Conservation (phyloP, 1,140 invertebrate genomes). For the Achatina immaculata region DNA sequence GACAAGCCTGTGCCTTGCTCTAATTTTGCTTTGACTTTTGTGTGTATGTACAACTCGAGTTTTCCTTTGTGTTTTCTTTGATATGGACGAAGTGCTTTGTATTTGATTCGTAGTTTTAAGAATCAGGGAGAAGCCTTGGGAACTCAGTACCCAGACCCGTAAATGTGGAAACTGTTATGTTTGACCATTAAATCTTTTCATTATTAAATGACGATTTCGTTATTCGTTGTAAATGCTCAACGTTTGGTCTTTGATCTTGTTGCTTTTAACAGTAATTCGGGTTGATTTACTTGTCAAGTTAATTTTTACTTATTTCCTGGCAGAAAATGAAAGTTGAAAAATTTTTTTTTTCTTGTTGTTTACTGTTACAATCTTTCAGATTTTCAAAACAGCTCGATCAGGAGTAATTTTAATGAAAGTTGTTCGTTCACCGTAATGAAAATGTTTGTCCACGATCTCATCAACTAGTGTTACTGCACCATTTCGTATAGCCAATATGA, state of each 20-base stretch:
- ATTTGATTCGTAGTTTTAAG: conserved; percentile 3
- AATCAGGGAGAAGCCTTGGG: conserved; percentile 11
- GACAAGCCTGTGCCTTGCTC: conserved; percentile 38
- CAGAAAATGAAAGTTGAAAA: neutral
- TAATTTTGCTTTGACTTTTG: conserved; percentile 47
- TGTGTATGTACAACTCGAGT: conserved; percentile 21
- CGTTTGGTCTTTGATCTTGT: neutral
- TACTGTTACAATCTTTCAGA: neutral
- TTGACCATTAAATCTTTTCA: conserved; percentile 2
- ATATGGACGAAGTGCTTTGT: neutral
- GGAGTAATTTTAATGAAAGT: neutral
- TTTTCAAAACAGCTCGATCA: neutral
- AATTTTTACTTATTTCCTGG: neutral
- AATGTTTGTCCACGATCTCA: neutral
- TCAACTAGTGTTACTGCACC: conserved; percentile 14
- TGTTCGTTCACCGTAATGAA: neutral
- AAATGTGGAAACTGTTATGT: neutral
- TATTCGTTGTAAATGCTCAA: neutral
- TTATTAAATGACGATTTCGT: neutral
- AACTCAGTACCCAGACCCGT: conserved; percentile 1
- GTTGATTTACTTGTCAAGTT: neutral
- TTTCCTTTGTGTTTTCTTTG: neutral
- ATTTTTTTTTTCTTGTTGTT: neutral
- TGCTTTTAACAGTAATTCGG: neutral
- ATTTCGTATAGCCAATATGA: neutral